Conservation (phyloP, 2,797 vertebrate species). For the Typhlichthys subterraneus region DNA sequence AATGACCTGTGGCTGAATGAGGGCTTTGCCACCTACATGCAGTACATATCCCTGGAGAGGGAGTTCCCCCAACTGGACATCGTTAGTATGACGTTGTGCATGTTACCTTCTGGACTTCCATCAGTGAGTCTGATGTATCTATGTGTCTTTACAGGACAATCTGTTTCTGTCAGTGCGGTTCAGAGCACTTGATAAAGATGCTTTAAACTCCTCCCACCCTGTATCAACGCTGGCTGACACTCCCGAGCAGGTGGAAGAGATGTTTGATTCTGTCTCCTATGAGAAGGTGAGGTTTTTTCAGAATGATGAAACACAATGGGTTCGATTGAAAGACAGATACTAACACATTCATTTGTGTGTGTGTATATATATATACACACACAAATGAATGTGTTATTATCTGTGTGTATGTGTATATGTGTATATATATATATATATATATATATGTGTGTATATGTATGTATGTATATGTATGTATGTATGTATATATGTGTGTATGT, state of each 20-base stretch:
- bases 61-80: constrained; percentile 80
- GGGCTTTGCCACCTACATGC: constrained; percentile 97
- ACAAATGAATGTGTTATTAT: too few species aligned
- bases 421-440: too few species aligned
- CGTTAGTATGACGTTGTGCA: constrained; percentile 74
- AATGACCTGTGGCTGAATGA: constrained; percentile 97
- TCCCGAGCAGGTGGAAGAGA: constrained; percentile 90
- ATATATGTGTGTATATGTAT: too few species aligned
- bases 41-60: constrained; percentile 84
- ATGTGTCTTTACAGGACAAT: constrained; percentile 79
- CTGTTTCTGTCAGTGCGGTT: constrained; percentile 86
- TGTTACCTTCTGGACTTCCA: neutral
- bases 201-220: constrained; percentile 89
- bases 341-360: too few species aligned
- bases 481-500: too few species aligned
- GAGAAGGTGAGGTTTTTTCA: constrained; percentile 83
- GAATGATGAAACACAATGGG: too few species aligned
- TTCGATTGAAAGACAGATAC: too few species aligned
- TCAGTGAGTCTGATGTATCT: constrained; percentile 25
- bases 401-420: too few species aligned
- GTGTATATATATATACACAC: too few species aligned
- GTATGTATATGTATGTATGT: too few species aligned
- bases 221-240: constrained; percentile 84
- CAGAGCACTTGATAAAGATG: constrained; percentile 87
- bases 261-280: constrained; percentile 95